Conservation (phyloP, 1,140 invertebrate species). For the Pomacea maculata region DNA sequence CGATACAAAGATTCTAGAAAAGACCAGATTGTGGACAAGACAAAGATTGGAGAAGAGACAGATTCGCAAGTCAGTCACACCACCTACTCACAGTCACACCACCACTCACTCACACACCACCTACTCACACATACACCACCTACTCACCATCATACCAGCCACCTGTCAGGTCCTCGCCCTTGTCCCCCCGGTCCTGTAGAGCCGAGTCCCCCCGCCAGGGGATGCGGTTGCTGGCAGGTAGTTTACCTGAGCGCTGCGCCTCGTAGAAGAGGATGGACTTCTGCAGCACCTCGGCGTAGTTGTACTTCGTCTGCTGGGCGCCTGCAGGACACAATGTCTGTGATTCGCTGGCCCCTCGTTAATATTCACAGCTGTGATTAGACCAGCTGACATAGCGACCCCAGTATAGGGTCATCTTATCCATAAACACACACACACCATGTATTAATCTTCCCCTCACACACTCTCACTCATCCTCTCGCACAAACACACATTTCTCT, state of each 20-base stretch:
- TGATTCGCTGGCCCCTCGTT: too few species aligned
- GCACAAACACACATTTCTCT: neutral
- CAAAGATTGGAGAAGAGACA: neutral
- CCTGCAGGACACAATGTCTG: neutral
- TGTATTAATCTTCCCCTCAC: too few species aligned
- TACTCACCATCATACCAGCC: conserved; percentile 64
- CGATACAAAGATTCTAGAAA: neutral
- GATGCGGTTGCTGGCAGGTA: conserved; percentile 59
- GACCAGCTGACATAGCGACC: too few species aligned
- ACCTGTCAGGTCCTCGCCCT: conserved; percentile 61
- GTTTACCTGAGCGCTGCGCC: conserved; percentile 62
- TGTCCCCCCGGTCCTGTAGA: conserved; percentile 56
- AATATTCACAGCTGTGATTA: too few species aligned
- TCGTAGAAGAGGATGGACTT: conserved; percentile 66
- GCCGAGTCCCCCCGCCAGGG: conserved; percentile 61
- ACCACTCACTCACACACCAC: neutral
- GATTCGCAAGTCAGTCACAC: neutral
- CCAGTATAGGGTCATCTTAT: too few species aligned
- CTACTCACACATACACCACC: neutral
- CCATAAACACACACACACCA: neutral
- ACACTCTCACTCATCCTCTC: too few species aligned
- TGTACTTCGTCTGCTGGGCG: conserved; percentile 37
- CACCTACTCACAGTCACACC: conserved; percentile 10
- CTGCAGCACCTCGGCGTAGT: conserved; percentile 52
- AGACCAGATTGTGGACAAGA: neutral